Base-by-base conservation (phyloP, 2,797 vertebrate species). In the Helostoma temminkii region DNA sequence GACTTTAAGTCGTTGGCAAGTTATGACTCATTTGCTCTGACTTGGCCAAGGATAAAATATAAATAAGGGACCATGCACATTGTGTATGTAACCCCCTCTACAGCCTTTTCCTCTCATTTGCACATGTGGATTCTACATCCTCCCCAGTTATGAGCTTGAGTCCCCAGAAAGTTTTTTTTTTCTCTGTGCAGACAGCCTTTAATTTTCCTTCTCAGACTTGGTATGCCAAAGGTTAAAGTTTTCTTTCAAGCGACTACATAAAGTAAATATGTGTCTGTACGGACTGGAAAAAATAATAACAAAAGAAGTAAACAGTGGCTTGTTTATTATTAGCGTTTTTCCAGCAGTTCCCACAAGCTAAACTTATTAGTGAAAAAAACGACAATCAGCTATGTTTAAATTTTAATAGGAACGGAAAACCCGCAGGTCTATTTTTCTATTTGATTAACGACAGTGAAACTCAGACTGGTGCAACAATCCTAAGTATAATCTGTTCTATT, bases 191-290 rank as follows among this genome's bases (percentile, higher is more conserved):
- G 78, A 80, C 66, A 69, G 49, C 32, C 71, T 84, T 89, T 86
- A 78, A 86, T 81, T 86, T 78, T 83, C 47, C 67, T 41, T 61
- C 63, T 60, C 59, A 76, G 59, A 48, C 54, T 62, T 65, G 16
- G 62, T 55, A 66, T 67, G 71, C 62, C 69, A 62, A 41, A 81
- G 79, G 78, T 67, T 85, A 76, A 64, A 66, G 62, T 56, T 56
- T 37, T 67, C 37, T 81, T 80, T 70, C 53, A 22, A 56, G n/a
- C 24, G 37, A 67, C 47, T 66, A 26, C 34, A 39, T 50, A 18
- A 45, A 46, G 61, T 58, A 78, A 82, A 78, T 56, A 56, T 16
- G 39, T 30, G 42, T 54, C 64, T 73, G 36, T 53, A 28, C 15
- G 14, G 67, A 77, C 71, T 50, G 39, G 53, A 16, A 71, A 47